Evolutionary conservation across 1,140 invertebrate species (phyloP), one percentile per base, ranked within the genome.

Genomic region (Diprion similis): DNA sequence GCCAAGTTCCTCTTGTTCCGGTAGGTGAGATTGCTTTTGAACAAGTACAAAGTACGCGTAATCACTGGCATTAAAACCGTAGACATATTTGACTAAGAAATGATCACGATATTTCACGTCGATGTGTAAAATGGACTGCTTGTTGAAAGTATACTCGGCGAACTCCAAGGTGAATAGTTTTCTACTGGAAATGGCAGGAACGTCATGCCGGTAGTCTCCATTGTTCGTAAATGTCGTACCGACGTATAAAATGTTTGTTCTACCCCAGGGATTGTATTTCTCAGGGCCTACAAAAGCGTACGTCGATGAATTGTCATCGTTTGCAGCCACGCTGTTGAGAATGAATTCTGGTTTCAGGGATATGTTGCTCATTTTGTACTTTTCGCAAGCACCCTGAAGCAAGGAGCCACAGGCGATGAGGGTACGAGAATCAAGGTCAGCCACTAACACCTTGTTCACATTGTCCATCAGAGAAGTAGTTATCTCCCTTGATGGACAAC

Each of bases 1-100:
- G 8, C 96, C 96, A 37, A 92, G 88, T 83, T 97, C 96, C 80
- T 97, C 96, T 81, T 95, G 93, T 2, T 93, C 94, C 15, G 96
- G 93, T 24, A 97, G 89, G 82, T 96, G 95, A 7, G 95, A 97
- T 79, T 95, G 93, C 84, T 97, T 97, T 86, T 99, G 98, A 19
- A 98, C 96, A 64, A 98, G 92, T 13, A 98, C 92, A 89, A 99
- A 98, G 85, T 99, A 99, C 6, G 97, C 96, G 88, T 96, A 98
- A 75, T 96, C 94, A 80, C 94, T 96, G 2, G 96, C 95, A 86
- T 97, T 96, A 83, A 99, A 99, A 11, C 97, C 97, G 87, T 98
- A 98, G 2, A 98, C 92, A 86, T 99, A 99, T 82, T 96, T 93
- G 19, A 99, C 96, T 9, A 98, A 89, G 87, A 97, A 98, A 84